Evolutionary conservation across 2,888 invertebrate genomes (phyloP).

Genomic region (Zygaena filipendulae): DNA sequence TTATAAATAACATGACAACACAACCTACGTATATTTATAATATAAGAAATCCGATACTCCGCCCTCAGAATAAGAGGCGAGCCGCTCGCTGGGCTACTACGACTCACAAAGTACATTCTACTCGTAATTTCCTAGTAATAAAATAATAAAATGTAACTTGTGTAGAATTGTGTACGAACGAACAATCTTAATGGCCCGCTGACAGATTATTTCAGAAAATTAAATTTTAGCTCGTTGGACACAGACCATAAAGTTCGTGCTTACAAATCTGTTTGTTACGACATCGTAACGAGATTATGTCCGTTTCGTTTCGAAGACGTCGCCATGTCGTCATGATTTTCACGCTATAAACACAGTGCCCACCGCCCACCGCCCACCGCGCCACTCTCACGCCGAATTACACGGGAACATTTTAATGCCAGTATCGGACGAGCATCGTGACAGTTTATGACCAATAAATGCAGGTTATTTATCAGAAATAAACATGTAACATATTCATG

Average conservation of each 20-base stretch:
- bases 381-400: conserved; percentile 35
- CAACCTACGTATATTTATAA: too few relatives aligned
- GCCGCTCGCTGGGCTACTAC: too few relatives aligned
- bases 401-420: conserved; percentile 45
- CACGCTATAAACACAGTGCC: conserved; percentile 42
- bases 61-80: too few relatives aligned
- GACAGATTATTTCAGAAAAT: conserved; percentile 68
- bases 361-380: conserved; percentile 23
- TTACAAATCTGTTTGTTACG: conserved; percentile 70
- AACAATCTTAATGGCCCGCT: conserved; percentile 61
- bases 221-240: conserved; percentile 68
- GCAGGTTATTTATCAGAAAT: neutral
- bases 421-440: conserved; percentile 36
- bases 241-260: conserved; percentile 66
- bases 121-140: too few relatives aligned
- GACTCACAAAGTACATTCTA: too few relatives aligned
- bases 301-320: conserved; percentile 57
- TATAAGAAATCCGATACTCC: too few relatives aligned
- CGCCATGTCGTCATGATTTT: conserved; percentile 53
- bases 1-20: too few relatives aligned
- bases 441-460: conserved; percentile 46
- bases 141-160: conserved; percentile 37
- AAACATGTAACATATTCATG: too few relatives aligned
- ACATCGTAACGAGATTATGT: conserved; percentile 68
- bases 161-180: conserved; percentile 40